Percentiles rank a stretch among this genome's conserved stretches.
Conservation (phyloP, 2,797 vertebrate genomes). For the Molossus alvarezi region DNA sequence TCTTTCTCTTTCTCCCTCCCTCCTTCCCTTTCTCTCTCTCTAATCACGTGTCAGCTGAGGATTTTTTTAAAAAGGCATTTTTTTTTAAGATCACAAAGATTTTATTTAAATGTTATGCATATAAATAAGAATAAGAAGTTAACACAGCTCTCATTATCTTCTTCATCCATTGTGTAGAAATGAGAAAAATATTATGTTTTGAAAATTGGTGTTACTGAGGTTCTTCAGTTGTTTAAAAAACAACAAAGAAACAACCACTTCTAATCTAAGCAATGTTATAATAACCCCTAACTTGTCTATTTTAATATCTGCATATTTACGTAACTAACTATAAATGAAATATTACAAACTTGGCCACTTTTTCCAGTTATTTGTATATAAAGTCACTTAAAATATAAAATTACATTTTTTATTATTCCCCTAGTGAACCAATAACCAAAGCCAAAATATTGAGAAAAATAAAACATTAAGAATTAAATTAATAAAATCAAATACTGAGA, state of each 20-base stretch:
- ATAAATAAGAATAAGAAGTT: slow-evolving; percentile 19
- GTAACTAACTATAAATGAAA: slow-evolving; percentile 53
- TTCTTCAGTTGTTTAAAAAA: slow-evolving; percentile 58
- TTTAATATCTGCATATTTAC: slow-evolving; percentile 61
- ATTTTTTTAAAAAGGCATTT: too few species aligned
- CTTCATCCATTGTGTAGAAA: slow-evolving; percentile 30
- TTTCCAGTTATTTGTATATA: neutral
- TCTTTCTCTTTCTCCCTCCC: too few species aligned
- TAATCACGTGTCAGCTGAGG: too few species aligned
- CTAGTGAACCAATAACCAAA: slow-evolving; percentile 24
- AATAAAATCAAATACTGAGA: neutral
- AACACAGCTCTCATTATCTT: neutral
- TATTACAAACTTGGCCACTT: neutral
- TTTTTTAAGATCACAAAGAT: neutral
- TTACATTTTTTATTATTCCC: neutral
- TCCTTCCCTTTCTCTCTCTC: too few species aligned
- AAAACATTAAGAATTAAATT: neutral
- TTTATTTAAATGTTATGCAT: slow-evolving; percentile 1
- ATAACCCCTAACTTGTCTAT: slow-evolving; percentile 10
- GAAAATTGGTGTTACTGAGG: slow-evolving; percentile 42
- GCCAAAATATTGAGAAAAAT: slow-evolving; percentile 22
- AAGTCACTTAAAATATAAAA: slow-evolving; percentile 40
- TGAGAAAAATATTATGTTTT: slow-evolving; percentile 29
- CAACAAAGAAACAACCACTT: slow-evolving; percentile 36
- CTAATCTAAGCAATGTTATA: slow-evolving; percentile 47